Evolutionary conservation across 2,888 invertebrate genomes (phyloP).

Genomic region (Nomada ferruginata): DNA sequence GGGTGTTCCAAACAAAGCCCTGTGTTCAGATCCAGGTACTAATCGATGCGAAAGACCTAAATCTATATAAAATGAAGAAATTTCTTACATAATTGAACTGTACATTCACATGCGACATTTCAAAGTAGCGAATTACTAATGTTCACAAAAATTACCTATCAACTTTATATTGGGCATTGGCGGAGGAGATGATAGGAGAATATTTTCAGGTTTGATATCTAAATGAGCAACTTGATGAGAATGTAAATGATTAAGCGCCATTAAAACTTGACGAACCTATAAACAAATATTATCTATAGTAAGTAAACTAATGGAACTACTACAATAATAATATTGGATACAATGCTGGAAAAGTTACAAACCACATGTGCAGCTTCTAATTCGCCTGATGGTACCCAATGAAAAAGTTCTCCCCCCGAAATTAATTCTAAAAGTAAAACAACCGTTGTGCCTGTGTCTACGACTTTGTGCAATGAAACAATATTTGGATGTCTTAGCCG

Average conservation of each 20-base stretch:
- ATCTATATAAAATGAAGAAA: conserved; percentile 80
- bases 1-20: conserved; percentile 86
- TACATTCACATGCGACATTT: not conserved
- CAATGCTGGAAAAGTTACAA: conserved; percentile 61
- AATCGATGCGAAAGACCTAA: conserved; percentile 86
- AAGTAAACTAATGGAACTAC: not conserved
- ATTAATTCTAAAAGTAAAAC: conserved; percentile 88
- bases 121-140: not conserved
- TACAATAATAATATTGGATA: not conserved
- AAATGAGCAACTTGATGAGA: conserved; percentile 87
- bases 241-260: conserved; percentile 88
- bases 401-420: conserved; percentile 88
- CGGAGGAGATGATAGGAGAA: conserved; percentile 85
- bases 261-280: conserved; percentile 86
- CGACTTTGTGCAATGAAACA: conserved; percentile 87
- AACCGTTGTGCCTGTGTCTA: conserved; percentile 86
- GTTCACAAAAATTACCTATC: conserved; percentile 82
- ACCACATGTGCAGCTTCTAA: conserved; percentile 87
- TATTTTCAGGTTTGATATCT: conserved; percentile 89
- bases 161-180: conserved; percentile 86
- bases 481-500: conserved; percentile 87
- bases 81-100: not conserved
- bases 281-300: conserved; percentile 32
- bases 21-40: conserved; percentile 83
- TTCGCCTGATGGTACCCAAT: conserved; percentile 86